Percentiles rank a stretch among this genome's conserved stretches.
phyloP scores from a whole-genome alignment of 1,140 invertebrate species.

The Aphelinus certus region DNA sequence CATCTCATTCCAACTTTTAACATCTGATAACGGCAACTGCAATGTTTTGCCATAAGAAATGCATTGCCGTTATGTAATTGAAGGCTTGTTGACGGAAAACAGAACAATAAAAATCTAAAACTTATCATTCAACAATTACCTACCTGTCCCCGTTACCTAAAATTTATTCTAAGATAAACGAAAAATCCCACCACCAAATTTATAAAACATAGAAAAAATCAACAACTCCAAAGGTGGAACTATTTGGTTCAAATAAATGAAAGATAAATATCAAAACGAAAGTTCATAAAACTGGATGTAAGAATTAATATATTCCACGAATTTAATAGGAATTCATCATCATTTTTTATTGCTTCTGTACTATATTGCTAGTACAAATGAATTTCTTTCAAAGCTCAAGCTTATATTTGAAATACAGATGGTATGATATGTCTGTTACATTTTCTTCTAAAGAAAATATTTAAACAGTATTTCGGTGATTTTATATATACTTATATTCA shows the following conservation, averaged over 20 bases:
- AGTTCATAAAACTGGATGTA: slow-evolving; percentile 6
- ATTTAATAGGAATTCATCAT: slow-evolving; percentile 1
- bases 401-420: background rate
- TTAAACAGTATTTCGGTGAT: background rate
- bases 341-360: slow-evolving; percentile 26
- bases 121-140: slow-evolving; percentile 58
- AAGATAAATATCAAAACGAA: slow-evolving; percentile 2
- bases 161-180: slow-evolving; percentile 45
- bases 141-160: slow-evolving; percentile 40
- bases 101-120: slow-evolving; percentile 46
- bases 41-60: slow-evolving; percentile 63
- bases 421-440: slow-evolving; percentile 18
- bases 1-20: too few species aligned
- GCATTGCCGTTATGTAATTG: slow-evolving; percentile 55
- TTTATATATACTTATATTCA: background rate
- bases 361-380: slow-evolving; percentile 13
- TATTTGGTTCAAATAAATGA: slow-evolving; percentile 7
- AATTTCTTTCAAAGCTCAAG: background rate
- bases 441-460: slow-evolving; percentile 3
- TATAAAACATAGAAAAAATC: slow-evolving; percentile 18
- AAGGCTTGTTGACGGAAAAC: slow-evolving; percentile 29
- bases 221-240: slow-evolving; percentile 61
- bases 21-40: slow-evolving; percentile 49
- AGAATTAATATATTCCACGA: slow-evolving; percentile 7
- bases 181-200: slow-evolving; percentile 24